Evolutionary conservation across 2,888 invertebrate species (phyloP).

Genomic region (Erebia ligea): DNA sequence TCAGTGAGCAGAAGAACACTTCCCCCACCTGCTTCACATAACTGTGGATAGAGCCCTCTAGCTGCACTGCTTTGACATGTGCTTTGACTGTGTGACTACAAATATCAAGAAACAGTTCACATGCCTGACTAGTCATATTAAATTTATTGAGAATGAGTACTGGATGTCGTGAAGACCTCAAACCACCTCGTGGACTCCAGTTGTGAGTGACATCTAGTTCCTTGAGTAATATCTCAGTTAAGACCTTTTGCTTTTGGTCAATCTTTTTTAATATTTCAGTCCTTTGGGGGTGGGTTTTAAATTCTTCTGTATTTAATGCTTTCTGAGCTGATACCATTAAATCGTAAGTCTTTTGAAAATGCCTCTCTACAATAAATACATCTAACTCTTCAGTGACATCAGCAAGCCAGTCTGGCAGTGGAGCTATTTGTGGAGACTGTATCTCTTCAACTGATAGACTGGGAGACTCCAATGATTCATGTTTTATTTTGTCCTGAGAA

Average conservation of each 20-base stretch:
- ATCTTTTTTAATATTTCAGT: conserved; percentile 81
- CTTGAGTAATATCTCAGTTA: conserved; percentile 94
- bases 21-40: conserved; percentile 92
- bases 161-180: conserved; percentile 92
- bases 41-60: conserved; percentile 90
- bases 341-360: conserved; percentile 95
- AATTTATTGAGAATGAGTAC: conserved; percentile 92
- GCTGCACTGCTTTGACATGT: conserved; percentile 90
- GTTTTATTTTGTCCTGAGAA: conserved; percentile 67
- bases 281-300: conserved; percentile 67
- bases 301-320: conserved; percentile 68
- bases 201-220: conserved; percentile 95
- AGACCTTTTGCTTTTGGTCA: conserved; percentile 87
- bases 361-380: conserved; percentile 96
- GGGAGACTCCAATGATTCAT: conserved; percentile 71
- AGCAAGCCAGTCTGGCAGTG: conserved; percentile 92
- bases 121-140: conserved; percentile 87
- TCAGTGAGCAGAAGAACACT: conserved; percentile 92
- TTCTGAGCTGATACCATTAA: conserved; percentile 86
- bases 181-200: conserved; percentile 94
- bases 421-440: conserved; percentile 67
- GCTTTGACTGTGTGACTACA: conserved; percentile 92
- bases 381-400: conserved; percentile 97
- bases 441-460: conserved; percentile 76
- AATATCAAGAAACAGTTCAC: conserved; percentile 91